phyloP scores from a whole-genome alignment of 1,140 invertebrate genomes.

The Micrasema minimum region DNA sequence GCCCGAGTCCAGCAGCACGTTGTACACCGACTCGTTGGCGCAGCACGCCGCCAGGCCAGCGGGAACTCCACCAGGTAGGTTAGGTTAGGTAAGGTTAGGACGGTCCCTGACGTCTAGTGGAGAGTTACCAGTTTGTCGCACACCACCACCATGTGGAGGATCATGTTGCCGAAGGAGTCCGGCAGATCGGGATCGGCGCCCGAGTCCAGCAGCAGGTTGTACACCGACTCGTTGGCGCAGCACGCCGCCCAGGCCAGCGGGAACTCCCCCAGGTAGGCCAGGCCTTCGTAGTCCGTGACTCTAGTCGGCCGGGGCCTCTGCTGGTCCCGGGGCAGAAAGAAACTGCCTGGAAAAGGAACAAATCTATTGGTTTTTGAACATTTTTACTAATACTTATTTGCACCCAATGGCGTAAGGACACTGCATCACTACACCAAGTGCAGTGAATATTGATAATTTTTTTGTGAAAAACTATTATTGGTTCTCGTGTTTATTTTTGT shows the following conservation, averaged over 20 bases:
- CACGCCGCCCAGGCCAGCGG: constrained; percentile 97
- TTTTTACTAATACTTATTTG: too few species aligned
- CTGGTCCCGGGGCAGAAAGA: constrained; percentile 92
- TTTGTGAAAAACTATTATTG: neutral
- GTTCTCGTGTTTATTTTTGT: neutral
- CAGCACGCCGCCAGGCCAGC: constrained; percentile 95
- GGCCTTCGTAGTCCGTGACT: constrained; percentile 93
- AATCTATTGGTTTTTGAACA: too few species aligned
- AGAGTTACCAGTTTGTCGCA: constrained; percentile 89
- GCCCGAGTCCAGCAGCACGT: constrained; percentile 89
- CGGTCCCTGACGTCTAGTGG: too few species aligned
- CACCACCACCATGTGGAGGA: constrained; percentile 98
- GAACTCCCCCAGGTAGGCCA: constrained; percentile 96
- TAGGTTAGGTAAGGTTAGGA: too few species aligned
- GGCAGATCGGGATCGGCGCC: constrained; percentile 93
- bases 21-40: constrained; percentile 97
- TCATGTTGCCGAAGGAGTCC: constrained; percentile 94
- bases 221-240: constrained; percentile 96
- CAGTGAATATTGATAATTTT: too few species aligned
- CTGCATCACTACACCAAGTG: neutral
- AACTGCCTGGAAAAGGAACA: too few species aligned
- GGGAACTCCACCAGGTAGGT: constrained; percentile 98
- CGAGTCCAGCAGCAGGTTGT: constrained; percentile 91
- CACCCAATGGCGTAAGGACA: constrained; percentile 57
- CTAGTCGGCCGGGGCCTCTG: constrained; percentile 78